phyloP scores from a whole-genome alignment of 1,140 invertebrate species.

The Mactra quadrangularis region DNA sequence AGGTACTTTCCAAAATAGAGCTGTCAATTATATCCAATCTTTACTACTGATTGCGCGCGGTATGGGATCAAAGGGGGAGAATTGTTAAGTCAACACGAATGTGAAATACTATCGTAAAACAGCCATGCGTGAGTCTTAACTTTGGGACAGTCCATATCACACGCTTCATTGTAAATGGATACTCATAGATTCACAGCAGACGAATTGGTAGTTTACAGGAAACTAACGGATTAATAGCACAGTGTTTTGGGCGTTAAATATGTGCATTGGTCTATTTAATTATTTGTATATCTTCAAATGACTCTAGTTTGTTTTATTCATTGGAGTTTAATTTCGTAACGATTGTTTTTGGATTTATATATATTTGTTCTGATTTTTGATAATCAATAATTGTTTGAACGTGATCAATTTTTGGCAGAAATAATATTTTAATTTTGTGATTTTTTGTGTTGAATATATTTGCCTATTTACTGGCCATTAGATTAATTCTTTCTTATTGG shows the following conservation, averaged over 20 bases:
- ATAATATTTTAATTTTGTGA: no score
- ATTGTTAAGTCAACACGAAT: slow-evolving; percentile 57
- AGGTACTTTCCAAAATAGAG: slow-evolving; percentile 47
- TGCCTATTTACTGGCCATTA: background rate
- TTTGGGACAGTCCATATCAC: slow-evolving; percentile 3
- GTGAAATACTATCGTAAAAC: slow-evolving; percentile 48
- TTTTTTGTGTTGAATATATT: no score
- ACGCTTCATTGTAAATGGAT: slow-evolving; percentile 34
- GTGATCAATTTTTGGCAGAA: no score
- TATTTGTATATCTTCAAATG: no score
- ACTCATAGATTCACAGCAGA: background rate
- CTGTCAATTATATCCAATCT: slow-evolving; percentile 43
- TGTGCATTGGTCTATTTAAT: slow-evolving; percentile 17
- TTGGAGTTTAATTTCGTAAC: no score
- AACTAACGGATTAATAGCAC: slow-evolving; percentile 24
- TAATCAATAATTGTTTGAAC: no score
- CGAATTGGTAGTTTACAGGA: background rate
- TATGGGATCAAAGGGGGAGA: slow-evolving; percentile 29
- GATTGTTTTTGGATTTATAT: no score
- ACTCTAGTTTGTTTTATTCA: no score
- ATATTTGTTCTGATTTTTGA: no score
- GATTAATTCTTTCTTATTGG: background rate
- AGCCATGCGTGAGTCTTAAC: slow-evolving; percentile 28
- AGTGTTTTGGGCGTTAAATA: background rate
- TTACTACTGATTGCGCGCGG: slow-evolving; percentile 32